Evolutionary conservation across 2,113 vertebrate species (phyloP).

Genomic region (Alligator mississippiensis): DNA sequence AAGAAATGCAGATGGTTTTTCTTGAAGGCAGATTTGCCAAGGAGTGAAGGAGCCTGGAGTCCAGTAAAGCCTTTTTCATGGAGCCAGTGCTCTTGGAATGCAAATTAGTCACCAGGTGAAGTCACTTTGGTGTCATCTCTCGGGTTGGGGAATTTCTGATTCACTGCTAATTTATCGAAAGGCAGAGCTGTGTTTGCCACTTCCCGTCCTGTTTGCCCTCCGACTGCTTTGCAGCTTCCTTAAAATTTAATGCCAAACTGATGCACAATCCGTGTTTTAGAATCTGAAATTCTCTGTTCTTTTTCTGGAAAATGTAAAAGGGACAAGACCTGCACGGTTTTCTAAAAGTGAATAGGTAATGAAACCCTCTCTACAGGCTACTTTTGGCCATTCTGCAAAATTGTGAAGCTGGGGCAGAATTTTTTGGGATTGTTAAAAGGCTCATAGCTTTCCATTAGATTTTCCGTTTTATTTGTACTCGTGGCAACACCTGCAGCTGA

Average conservation of each 20-base stretch:
- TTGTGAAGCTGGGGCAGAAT: neutral
- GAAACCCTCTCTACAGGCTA: neutral
- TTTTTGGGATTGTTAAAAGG: neutral
- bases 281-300: neutral
- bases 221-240: neutral
- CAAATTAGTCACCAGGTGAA: neutral
- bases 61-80: neutral
- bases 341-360: rapidly evolving
- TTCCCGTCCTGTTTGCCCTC: neutral
- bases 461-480: neutral
- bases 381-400: neutral
- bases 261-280: neutral
- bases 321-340: neutral
- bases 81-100: neutral
- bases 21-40: constrained; percentile 10
- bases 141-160: neutral
- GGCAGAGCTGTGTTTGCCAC: neutral
- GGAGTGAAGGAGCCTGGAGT: neutral
- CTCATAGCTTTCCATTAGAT: neutral
- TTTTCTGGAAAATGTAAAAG: neutral
- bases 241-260: neutral
- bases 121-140: constrained; percentile 4
- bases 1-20: neutral
- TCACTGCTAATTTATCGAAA: neutral
- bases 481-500: rapidly evolving